Base-by-base conservation (phyloP, 1,140 invertebrate genomes). In the Aphidius ervi region DNA sequence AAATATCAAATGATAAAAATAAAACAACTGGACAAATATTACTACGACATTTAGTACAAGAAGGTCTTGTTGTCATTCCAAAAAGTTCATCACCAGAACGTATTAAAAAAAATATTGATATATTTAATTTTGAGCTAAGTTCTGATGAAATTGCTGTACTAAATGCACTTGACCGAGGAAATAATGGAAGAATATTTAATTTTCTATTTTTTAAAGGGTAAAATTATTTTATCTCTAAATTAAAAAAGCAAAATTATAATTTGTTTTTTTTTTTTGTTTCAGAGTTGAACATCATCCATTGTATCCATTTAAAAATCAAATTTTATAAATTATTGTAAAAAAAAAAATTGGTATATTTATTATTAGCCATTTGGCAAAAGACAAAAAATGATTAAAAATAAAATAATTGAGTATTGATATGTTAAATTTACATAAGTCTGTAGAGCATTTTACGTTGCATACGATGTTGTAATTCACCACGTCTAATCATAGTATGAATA, bases 381-480 rank as follows among this genome's bases (percentile, higher is more conserved):
- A 47, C 45, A 48, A 50, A 56, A 43, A 57, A 58, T 39, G 49
- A 37, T 50, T 23, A 50, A 43, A 56, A 37, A 43, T 46, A 31
- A 16, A 56, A 46, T 41, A 48, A 56, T 40, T 9, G n/a, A 46
- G 42, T 40, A 43, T 52, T 9, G 55, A 42, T 9, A 43, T 16
- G 16, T 4, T 20, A 6, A 73, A 66, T 71, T 83, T 74, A 90
- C 58, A 83, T 93, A 9, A 99, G 81, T 71, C 97, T 84, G 76
- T 94, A 98, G 3, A 99, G 82, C 90, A 99, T 94, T 85, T 97
- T 99, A 56, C 96, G 86, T 76, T 99, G 97, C 83, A 95, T 88
- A 53, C 95, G 84, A 80, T 98, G 92, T 68, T 98, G 95, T 46
- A 99, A 78, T 76, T 99, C 96, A 6, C 95, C 97, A 54, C 96